Evolutionary conservation across 2,113 vertebrate species (phyloP), one percentile per base, ranked within the genome.

Genomic region (Corythaeola cristata): DNA sequence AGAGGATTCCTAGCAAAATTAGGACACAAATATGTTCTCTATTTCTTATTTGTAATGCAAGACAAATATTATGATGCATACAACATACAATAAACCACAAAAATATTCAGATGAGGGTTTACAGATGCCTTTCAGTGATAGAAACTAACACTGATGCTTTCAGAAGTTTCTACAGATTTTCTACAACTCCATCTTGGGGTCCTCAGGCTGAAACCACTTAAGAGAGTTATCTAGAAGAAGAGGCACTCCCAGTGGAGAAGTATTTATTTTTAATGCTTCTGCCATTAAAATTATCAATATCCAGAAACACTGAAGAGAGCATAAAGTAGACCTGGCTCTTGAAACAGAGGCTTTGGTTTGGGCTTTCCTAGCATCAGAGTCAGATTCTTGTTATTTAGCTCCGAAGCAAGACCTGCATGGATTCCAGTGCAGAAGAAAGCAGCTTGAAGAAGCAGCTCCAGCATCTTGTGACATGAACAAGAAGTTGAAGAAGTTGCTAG

Each of bases 1-100:
- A 92, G 69, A 93, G 80, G 84, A 85, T 76, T 95, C 47, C 69
- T 87, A 83, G 72, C 80, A 97, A 92, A 97, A 95, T 93, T 82
- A 90, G 81, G 85, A 66, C 88, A 90, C 58, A 92, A 87, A 67
- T 95, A 21, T 71, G 33, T 88, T 94, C 88, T 88, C 78, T 85
- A 33, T 90, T 94, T 95, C 90, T 87, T 92, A 63, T 50, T 92
- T 93, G 76, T 93, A 90, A 93, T 62, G 47, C 32, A 85, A 96
- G 92, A 96, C 52, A 96, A 74, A 79, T 86, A 93, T 89, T 94
- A 91, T 69, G 89, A 89, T 79, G 85, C 77, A 91, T n/a, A 62
- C 63, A 87, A 52, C 53, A 77, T 76, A 56, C 33, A 87, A 53
- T 45, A 82, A 94, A 91, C 14, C 22, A 64, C n/a, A 76, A 55